Evolutionary conservation across 2,888 invertebrate genomes (phyloP), one percentile per base, ranked within the genome.

Genomic region (Ornithoptera priamus): DNA sequence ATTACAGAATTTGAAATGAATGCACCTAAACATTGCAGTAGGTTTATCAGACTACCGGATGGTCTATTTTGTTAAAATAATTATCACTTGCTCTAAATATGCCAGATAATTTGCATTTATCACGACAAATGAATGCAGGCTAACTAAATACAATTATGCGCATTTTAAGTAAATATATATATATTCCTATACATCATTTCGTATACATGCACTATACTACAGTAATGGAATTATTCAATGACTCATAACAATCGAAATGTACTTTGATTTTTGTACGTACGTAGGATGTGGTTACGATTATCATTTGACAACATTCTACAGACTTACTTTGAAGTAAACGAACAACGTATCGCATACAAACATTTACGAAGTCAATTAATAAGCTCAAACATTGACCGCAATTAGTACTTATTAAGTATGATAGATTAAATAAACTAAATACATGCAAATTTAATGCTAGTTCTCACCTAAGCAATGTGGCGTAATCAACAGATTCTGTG

Each of bases 401-500:
- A 39, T 39, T 39, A 39, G 10, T 39, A 39, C 1, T 39, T 39
- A 39, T 39, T 39, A 39, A 39, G 30, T 30, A 30, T 30, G 39
- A 39, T 10, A 39, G 39, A 39, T 61, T 17, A 3, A 10, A 39
- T 61, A 36, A 53, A 12, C 61, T 62, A 67, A 56, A 39, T 56
- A 67, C 12, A 42, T 62, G 53, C 56, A 50, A 24, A 46, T 62
- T 42, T 20, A 24, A 50, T 50, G 8, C 58, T 22, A 58, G 46
- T 67, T 67, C 42, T 42, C 24, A n/a, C 46, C 15, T 15, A 42
- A 22, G 36, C 30, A 56, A 20, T 60, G 4, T 57, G 65, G 73
- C 71, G 72, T 76, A 77, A 78, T 72, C 75, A 72, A 62, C 66
- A 73, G 70, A 73, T 18, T 24, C 39, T 39, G n/a, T 56, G 24